Conservation (phyloP, 2,113 vertebrate species). For the Nestor notabilis region DNA sequence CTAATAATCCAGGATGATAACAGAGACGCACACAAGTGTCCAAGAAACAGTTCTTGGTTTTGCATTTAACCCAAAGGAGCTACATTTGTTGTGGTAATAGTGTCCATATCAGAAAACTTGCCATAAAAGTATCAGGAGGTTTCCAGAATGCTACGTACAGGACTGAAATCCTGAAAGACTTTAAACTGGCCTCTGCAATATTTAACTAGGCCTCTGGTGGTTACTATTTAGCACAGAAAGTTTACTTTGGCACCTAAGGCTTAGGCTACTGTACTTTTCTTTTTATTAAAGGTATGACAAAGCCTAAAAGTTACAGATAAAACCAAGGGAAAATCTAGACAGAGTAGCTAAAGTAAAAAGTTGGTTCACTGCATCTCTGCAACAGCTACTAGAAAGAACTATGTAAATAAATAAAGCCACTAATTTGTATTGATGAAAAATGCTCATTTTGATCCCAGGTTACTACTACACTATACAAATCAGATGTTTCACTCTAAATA, state of each 20-base stretch:
- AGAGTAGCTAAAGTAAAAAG: background rate
- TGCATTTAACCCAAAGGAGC: background rate
- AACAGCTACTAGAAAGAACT: background rate
- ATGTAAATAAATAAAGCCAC: background rate
- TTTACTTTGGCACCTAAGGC: background rate
- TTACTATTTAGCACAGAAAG: background rate
- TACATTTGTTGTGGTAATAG: background rate
- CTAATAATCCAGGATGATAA: background rate
- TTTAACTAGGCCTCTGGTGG: background rate
- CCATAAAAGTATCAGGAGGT: background rate
- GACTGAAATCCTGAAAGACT: background rate
- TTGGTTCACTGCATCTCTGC: background rate
- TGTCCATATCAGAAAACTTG: background rate
- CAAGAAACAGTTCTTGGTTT: background rate
- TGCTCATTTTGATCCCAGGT: background rate
- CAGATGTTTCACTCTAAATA: background rate
- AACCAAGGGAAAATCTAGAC: background rate
- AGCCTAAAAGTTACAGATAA: background rate
- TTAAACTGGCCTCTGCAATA: background rate
- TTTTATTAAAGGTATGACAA: background rate
- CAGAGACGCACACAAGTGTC: background rate
- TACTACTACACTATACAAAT: background rate
- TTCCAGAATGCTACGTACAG: background rate
- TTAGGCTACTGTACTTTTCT: background rate
- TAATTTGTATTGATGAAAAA: background rate